These are phyloP conservation scores for Scomber scombrus DNA, from an alignment of 2,113 vertebrate genomes.

Conservation along the genomic window DNA sequence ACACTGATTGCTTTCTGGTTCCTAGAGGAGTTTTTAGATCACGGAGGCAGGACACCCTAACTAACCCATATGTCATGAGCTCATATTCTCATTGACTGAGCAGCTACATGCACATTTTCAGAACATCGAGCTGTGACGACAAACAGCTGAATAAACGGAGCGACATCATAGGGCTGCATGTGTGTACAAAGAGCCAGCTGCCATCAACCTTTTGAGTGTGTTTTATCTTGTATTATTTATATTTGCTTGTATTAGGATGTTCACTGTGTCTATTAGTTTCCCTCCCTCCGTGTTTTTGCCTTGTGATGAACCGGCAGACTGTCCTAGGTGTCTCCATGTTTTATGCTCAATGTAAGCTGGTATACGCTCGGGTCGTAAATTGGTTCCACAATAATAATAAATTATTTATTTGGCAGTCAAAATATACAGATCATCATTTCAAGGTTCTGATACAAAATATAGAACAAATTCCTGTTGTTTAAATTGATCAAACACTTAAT, in stretches of 20 bases:
- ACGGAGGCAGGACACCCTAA: too few relatives aligned
- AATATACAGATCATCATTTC: slow-evolving; percentile 5
- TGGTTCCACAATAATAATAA: not conserved
- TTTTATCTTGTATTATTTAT: too few relatives aligned
- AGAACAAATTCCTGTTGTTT: slow-evolving; percentile 18
- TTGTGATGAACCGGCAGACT: slow-evolving; percentile 8
- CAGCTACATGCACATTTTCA: not conserved
- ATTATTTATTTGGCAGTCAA: slow-evolving; percentile 22
- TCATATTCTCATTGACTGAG: not conserved
- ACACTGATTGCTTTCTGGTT: too few relatives aligned
- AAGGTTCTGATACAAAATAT: slow-evolving; percentile 5
- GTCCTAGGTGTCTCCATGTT: not conserved
- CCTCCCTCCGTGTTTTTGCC: not conserved
- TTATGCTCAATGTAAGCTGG: not conserved
- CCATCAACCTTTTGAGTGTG: not conserved
- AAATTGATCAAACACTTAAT: slow-evolving; percentile 37
- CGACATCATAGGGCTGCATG: not conserved
- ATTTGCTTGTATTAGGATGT: not conserved
- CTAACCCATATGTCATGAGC: not conserved
- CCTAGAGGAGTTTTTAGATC: too few relatives aligned
- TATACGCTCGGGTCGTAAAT: slow-evolving; percentile 6
- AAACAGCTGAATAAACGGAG: not conserved
- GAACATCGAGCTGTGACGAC: not conserved
- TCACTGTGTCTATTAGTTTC: not conserved
- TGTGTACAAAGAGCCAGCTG: not conserved